A percentile compares a stretch with the other conserved stretches of the same genome.
Evolutionary conservation across 2,113 vertebrate genomes (phyloP).

Genomic region (Platycercus adscitus): DNA sequence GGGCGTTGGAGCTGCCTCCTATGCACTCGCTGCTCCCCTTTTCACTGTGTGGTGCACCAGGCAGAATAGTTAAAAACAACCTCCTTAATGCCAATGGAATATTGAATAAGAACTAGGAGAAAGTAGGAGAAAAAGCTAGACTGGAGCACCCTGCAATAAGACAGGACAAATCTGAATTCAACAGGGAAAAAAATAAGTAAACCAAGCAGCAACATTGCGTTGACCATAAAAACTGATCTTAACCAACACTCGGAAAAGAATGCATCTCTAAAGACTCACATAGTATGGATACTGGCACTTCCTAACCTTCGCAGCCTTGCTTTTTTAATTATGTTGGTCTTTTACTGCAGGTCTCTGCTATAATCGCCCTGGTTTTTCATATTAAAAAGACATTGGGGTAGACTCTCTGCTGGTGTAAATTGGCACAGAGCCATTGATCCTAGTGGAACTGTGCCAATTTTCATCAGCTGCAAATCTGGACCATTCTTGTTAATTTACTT

Average conservation of each 20-base stretch:
- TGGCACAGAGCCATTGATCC: constrained; percentile 12
- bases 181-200: background rate
- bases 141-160: background rate
- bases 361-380: background rate
- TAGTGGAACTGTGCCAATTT: background rate
- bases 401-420: background rate
- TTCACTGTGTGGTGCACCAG: background rate
- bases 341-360: background rate
- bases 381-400: background rate
- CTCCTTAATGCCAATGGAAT: background rate
- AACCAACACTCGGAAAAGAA: background rate
- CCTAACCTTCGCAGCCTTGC: background rate
- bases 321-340: background rate
- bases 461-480: constrained; percentile 63
- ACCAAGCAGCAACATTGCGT: background rate
- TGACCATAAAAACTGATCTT: background rate
- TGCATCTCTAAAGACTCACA: background rate
- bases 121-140: background rate
- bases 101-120: background rate
- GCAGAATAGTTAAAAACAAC: fast-evolving
- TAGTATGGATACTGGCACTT: background rate
- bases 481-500: constrained; percentile 53
- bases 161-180: background rate
- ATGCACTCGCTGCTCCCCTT: background rate
- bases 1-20: background rate